A percentile compares a stretch with the other conserved stretches of the same genome.
Conservation (phyloP, 2,113 vertebrate species). For the Macaca mulatta region DNA sequence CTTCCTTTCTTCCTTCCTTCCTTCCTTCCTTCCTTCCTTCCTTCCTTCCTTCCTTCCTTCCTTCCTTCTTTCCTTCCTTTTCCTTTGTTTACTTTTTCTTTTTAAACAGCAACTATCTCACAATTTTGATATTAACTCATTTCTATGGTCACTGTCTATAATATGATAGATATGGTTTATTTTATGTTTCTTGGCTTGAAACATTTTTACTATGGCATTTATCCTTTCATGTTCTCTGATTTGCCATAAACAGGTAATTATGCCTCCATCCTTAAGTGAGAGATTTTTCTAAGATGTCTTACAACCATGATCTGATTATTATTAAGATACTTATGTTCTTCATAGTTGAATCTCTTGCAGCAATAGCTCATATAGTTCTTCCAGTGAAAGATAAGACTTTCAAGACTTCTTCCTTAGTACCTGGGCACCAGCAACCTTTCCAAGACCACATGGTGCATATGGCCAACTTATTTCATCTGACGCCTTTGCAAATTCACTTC, state of each 20-base stretch:
- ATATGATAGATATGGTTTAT: background rate
- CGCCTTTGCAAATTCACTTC: constrained; percentile 62
- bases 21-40: background rate
- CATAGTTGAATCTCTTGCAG: background rate
- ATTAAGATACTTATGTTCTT: constrained; percentile 5
- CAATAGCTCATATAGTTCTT: constrained; percentile 29
- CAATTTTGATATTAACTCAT: constrained; percentile 35
- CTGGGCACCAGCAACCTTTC: constrained; percentile 68
- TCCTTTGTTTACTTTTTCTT: background rate
- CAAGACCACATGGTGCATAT: constrained; percentile 67
- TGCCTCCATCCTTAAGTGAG: background rate
- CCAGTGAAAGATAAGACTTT: constrained; percentile 46
- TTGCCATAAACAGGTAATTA: background rate
- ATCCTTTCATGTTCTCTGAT: background rate
- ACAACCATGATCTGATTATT: background rate
- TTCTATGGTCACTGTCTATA: background rate
- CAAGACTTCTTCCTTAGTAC: constrained; percentile 62
- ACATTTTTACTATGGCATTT: constrained; percentile 27
- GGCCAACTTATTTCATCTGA: constrained; percentile 68
- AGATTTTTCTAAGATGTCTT: background rate
- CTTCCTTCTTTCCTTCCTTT: background rate
- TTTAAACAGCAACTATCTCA: background rate
- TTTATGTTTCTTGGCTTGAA: background rate
- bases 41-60: background rate
- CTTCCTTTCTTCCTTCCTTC: background rate